A percentile compares a stretch with the other conserved stretches of the same genome.
These are phyloP conservation scores for Xiphorhynchus erythropygius DNA, from an alignment of 2,797 vertebrate species.

Conservation along the genomic window DNA sequence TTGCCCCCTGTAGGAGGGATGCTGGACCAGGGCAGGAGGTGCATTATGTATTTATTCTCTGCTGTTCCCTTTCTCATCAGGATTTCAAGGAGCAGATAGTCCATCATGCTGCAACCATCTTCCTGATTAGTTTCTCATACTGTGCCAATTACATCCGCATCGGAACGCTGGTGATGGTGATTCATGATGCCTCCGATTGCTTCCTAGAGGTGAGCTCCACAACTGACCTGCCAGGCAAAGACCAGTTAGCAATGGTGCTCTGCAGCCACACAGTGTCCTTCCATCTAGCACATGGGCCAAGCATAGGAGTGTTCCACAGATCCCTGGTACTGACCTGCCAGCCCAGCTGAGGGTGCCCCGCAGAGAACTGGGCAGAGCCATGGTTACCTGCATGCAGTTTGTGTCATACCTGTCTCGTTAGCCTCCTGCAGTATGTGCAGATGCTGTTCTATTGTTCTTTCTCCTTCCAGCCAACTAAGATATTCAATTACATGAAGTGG, in stretches of 20 bases:
- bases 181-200: slow-evolving; percentile 89
- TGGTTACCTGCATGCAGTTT: neutral
- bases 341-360: neutral
- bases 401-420: fast-evolving
- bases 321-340: neutral
- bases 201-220: slow-evolving; percentile 84
- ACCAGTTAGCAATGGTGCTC: neutral
- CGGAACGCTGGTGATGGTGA: slow-evolving; percentile 86
- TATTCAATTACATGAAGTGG: slow-evolving; percentile 89
- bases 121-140: slow-evolving; percentile 89
- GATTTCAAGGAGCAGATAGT: slow-evolving; percentile 89
- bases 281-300: neutral
- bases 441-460: neutral
- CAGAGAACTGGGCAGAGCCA: neutral
- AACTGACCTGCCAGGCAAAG: neutral
- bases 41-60: neutral
- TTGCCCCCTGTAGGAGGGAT: neutral
- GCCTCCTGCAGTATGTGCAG: neutral
- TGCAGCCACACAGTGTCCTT: neutral
- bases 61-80: slow-evolving; percentile 57
- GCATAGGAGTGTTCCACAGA: neutral
- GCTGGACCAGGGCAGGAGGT: neutral
- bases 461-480: slow-evolving; percentile 84
- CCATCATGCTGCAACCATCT: slow-evolving; percentile 88
- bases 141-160: slow-evolving; percentile 87